A percentile compares a stretch with the other conserved stretches of the same genome.
Evolutionary conservation across 2,113 vertebrate genomes (phyloP).

Genomic region (Zapornia atra): DNA sequence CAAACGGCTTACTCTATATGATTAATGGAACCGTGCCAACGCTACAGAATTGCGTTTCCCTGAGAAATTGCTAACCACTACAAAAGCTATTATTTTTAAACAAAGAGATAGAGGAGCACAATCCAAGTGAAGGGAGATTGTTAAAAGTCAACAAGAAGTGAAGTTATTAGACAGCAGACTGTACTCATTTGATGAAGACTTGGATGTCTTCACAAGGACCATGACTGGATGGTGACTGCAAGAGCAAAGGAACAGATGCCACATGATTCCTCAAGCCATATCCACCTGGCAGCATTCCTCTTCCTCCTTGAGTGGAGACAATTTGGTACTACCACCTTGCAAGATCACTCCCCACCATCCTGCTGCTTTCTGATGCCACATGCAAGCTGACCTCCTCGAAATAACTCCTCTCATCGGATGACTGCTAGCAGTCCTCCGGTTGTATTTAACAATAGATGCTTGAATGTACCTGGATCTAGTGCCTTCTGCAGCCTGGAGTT

Average conservation of each 20-base stretch:
- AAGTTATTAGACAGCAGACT: background rate
- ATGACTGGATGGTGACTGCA: background rate
- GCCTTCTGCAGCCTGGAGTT: background rate
- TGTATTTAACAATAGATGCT: background rate
- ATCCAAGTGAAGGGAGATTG: background rate
- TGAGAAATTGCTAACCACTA: constrained; percentile 47
- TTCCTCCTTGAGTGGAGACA: background rate
- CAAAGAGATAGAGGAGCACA: background rate
- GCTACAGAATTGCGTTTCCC: constrained; percentile 34
- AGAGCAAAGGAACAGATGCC: constrained; percentile 32
- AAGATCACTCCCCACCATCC: background rate
- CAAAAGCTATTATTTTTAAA: constrained; percentile 61
- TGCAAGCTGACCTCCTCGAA: background rate
- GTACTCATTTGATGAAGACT: background rate
- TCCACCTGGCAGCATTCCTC: constrained; percentile 27
- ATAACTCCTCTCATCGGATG: background rate
- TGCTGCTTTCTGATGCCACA: constrained; percentile 36
- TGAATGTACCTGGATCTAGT: background rate
- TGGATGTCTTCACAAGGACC: background rate
- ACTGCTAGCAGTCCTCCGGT: background rate
- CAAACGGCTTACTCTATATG: constrained; percentile 50
- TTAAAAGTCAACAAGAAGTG: constrained; percentile 24
- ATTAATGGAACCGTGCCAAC: constrained; percentile 52
- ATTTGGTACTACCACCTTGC: background rate
- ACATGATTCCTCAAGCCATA: background rate